Conservation (phyloP, 1,140 invertebrate species). For the Aricia agestis region DNA sequence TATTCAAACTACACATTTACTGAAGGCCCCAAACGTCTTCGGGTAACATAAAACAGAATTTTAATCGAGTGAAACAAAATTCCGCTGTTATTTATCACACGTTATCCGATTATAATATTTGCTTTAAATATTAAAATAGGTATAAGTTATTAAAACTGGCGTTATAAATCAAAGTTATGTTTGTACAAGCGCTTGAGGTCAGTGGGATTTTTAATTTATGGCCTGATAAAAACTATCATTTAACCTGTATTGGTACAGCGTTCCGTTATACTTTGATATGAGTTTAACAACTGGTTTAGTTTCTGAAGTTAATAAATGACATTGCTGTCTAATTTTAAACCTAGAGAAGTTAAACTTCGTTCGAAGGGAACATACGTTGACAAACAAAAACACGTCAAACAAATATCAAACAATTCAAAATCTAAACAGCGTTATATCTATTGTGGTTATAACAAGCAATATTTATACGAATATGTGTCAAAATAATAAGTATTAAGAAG, state of each 20-base stretch:
- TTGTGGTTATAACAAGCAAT: too few species aligned
- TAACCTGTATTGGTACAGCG: not conserved
- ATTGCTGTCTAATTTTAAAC: too few species aligned
- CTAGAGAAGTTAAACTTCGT: too few species aligned
- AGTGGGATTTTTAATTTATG: conserved; percentile 7
- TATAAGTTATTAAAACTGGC: conserved; percentile 7
- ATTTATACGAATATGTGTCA: too few species aligned
- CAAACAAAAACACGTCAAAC: too few species aligned
- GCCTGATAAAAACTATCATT: conserved; percentile 7
- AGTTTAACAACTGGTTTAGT: conserved; percentile 3
- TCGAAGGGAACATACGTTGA: too few species aligned
- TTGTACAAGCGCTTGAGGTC: conserved; percentile 6
- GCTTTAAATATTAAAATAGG: conserved; percentile 26
- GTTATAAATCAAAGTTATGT: not conserved
- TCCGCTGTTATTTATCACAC: conserved; percentile 23
- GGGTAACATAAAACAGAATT: conserved; percentile 19
- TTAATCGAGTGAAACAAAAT: conserved; percentile 24
- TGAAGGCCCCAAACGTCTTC: not conserved
- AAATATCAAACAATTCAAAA: too few species aligned
- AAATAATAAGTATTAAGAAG: too few species aligned
- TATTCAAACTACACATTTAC: not conserved
- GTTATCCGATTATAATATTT: conserved; percentile 30
- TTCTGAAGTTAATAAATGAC: not conserved
- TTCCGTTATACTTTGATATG: conserved; percentile 6
- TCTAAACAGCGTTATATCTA: too few species aligned